phyloP scores from a whole-genome alignment of 2,888 invertebrate genomes.

The Dryobotodes eremita region DNA sequence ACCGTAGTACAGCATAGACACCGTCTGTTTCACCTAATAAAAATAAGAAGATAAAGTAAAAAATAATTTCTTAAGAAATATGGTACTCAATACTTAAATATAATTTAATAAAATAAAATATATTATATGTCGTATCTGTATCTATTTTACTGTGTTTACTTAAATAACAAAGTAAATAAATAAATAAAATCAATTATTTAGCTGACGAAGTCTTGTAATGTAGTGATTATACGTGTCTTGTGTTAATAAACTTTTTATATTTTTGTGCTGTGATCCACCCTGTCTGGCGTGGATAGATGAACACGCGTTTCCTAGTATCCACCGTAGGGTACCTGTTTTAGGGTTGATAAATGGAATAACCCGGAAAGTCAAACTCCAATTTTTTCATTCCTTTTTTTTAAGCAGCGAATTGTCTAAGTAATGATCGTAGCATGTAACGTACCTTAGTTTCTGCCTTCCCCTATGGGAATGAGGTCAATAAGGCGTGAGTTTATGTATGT shows the following conservation, averaged over 20 bases:
- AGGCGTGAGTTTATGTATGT: not conserved
- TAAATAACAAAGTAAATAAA: not conserved
- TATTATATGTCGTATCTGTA: too few species aligned
- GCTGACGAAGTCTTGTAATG: constrained; percentile 3
- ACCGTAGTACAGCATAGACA: not conserved
- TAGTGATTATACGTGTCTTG: constrained; percentile 7
- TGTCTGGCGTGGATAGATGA: too few species aligned
- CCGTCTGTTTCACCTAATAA: constrained; percentile 13
- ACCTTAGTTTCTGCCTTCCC: not conserved
- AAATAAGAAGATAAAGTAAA: too few species aligned
- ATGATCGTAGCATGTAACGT: not conserved
- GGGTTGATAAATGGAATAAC: too few species aligned
- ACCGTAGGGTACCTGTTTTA: too few species aligned
- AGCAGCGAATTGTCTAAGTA: not conserved
- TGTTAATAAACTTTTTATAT: not conserved
- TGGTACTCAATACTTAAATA: too few species aligned
- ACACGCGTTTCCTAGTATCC: too few species aligned
- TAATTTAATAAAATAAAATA: too few species aligned
- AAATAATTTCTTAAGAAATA: too few species aligned
- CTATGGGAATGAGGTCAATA: not conserved
- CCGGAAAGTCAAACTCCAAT: constrained; percentile 15
- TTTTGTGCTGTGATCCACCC: not conserved
- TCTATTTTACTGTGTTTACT: too few species aligned
- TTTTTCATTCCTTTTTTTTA: not conserved
- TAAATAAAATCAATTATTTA: constrained; percentile 26